These are phyloP conservation scores for Trachymyrmex cornetzi DNA, from an alignment of 1,140 invertebrate species.

Conservation along the genomic window DNA sequence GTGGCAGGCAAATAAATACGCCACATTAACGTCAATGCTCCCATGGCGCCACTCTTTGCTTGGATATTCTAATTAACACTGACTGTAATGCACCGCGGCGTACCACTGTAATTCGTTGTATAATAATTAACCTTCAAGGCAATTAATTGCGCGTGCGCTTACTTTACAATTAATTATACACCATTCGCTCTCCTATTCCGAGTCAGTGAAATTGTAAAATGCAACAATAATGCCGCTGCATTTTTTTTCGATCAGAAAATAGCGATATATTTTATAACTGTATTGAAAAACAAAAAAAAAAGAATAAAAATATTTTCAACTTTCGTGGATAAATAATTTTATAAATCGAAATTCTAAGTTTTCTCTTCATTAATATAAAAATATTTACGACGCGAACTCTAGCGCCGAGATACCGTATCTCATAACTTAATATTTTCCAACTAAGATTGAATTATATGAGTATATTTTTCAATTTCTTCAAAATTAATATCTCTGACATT, in stretches of 20 bases:
- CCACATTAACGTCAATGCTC: slow-evolving; percentile 48
- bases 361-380: neutral
- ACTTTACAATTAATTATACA: slow-evolving; percentile 55
- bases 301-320: neutral
- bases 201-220: slow-evolving; percentile 26
- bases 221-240: neutral
- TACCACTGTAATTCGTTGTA: slow-evolving; percentile 53
- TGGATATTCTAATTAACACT: slow-evolving; percentile 61
- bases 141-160: slow-evolving; percentile 54
- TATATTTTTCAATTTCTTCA: neutral
- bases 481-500: neutral
- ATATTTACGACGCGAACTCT: neutral
- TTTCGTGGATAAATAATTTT: neutral
- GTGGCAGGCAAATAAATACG: slow-evolving; percentile 36
- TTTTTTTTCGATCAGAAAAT: slow-evolving; percentile 20
- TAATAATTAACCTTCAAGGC: slow-evolving; percentile 48
- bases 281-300: neutral
- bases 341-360: neutral
- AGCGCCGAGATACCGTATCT: too few relatives aligned
- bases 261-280: neutral
- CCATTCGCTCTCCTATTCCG: slow-evolving; percentile 9
- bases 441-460: neutral
- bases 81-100: slow-evolving; percentile 41
- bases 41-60: slow-evolving; percentile 35
- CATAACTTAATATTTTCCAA: neutral